Evolutionary conservation across 2,888 invertebrate genomes (phyloP), one percentile per base, ranked within the genome.

Genomic region (Notodonta dromedarius): DNA sequence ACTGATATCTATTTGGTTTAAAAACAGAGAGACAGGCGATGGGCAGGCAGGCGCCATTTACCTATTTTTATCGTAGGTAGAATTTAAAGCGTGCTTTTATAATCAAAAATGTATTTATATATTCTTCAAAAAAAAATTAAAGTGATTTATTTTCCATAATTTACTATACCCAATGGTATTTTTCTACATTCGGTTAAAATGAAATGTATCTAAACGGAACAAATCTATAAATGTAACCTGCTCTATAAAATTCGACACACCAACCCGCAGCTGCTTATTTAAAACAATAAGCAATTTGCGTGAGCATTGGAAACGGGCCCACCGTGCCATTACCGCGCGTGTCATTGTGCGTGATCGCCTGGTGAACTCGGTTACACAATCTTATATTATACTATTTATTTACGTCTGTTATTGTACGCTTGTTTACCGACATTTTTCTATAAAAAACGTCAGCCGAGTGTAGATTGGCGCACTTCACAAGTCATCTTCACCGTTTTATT

Each of bases 241-340:
- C 35, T 42, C 63, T 58, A 67, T 65, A 73, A 67, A 61, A 70
- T 65, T 14, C 56, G 57, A 66, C 70, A 70, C 71, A 70, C 62
- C 46, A 73, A 70, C 62, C 44, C 40, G 16, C 57, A 73, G 57
- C 55, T 61, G 48, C 56, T 73, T 56, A 71, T 75, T 73, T 75
- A 71, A 75, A 71, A 74, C 73, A 74, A 75, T 75, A 71, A 71
- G 56, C 63, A 65, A 40, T 65, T 64, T 48, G 13, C 50, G 58
- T 56, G 67, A 60, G 65, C 66, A 69, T 63, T 65, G 60, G 61
- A 61, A 60, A 58, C 24, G 24, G 24, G 2, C 24, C 24, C 24
- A 24, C 24, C 24, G 24, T 24, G 24, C 24, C 24, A 24, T 24
- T 24, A 24, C 14, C 11, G 52, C 32, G 32, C 14, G 14, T 24